Conservation (phyloP, 2,888 invertebrate species). For the Eupithecia centaureata region DNA sequence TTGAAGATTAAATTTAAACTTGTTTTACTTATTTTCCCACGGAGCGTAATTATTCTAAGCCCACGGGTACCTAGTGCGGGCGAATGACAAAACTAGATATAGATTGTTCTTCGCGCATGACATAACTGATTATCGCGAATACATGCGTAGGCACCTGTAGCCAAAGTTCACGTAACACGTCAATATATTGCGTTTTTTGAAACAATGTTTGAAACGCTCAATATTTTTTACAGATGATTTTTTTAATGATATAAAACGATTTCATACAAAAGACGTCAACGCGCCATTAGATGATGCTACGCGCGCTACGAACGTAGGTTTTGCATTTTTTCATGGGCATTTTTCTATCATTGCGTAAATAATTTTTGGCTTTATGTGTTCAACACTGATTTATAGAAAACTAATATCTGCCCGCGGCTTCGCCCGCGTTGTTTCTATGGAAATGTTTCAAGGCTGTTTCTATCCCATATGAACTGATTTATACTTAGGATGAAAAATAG, state of each 20-base stretch:
- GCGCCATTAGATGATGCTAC: constrained; percentile 10
- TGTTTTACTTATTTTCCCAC: too few species aligned
- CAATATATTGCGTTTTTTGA: neutral
- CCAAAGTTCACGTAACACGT: neutral
- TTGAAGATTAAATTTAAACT: too few species aligned
- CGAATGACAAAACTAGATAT: neutral
- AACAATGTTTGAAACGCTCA: neutral
- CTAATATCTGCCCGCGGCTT: too few species aligned
- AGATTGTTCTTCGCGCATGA: neutral
- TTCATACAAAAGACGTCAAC: constrained; percentile 26
- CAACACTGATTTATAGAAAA: neutral
- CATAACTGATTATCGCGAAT: neutral
- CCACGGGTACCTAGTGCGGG: too few species aligned
- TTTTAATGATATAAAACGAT: neutral
- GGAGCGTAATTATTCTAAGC: too few species aligned
- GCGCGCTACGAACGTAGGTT: neutral
- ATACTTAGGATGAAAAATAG: too few species aligned
- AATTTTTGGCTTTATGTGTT: neutral
- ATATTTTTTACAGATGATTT: neutral
- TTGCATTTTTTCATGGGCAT: neutral
- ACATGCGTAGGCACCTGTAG: neutral
- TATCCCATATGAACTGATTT: too few species aligned
- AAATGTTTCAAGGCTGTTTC: too few species aligned
- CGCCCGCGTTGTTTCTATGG: too few species aligned
- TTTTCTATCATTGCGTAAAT: neutral